Base-by-base conservation (phyloP, 2,888 invertebrate species). In the Muscina levida region DNA sequence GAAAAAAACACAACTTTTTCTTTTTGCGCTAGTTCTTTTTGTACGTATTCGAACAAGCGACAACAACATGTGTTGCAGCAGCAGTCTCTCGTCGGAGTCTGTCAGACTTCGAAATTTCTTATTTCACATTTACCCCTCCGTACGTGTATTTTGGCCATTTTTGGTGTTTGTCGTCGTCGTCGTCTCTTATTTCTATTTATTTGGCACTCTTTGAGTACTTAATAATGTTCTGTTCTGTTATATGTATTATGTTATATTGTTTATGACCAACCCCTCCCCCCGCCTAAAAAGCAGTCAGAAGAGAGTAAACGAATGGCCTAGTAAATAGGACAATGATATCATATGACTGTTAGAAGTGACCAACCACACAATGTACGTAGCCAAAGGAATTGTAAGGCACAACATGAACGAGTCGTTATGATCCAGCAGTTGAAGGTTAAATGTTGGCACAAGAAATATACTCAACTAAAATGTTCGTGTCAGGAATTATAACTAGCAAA, bases 401-500 rank as follows among this genome's bases (percentile, higher is more conserved):
- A 31, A n/a, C n/a, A n/a, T n/a, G n/a, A n/a, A n/a, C n/a, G n/a
- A 53, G 53, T 5, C n/a, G 24, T 53, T 19, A 48, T 19, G 19
- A 48, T 53, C 13, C 53, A 10, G 24, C 24, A 53, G 53, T 22
- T 53, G 53, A 24, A 53, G 53, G 53, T 53, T 53, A 53, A 22
- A 53, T 53, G 22, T 53, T 53, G 13, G 19, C 22, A 24, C 2
- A 53, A 53, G 4, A 24, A 31, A 31, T 5, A 31, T n/a, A 8
- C 2, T 48, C 19, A 48, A 19, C 17, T 17, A 15, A 10, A 6
- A 19, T 19, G 48, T 48, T 2, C 19, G 48, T 48, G 48, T 17
- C 48, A 17, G 1, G 48, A 17, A 48, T 48, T 10, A 19, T 10
- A 48, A 48, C 17, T 19, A 17, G 48, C 4, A 48, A 48, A 48